Conservation (phyloP, 2,888 invertebrate species). For the Busseola fusca region DNA sequence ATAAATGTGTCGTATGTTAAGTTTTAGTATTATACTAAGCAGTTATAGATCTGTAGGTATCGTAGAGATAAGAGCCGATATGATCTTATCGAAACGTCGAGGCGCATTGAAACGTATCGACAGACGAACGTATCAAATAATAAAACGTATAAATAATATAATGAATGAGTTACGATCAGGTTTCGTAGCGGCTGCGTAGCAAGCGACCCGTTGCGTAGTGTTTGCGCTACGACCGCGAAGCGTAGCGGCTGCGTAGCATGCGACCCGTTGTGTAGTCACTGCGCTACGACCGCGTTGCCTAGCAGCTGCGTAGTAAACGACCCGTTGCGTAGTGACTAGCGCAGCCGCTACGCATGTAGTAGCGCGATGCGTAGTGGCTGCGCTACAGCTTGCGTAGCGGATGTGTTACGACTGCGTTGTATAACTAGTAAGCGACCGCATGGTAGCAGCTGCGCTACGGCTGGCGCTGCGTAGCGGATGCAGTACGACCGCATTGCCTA, state of each 20-base stretch:
- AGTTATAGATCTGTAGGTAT: too few species aligned
- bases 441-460: not conserved
- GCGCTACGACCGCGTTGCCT: not conserved
- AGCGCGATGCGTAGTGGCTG: not conserved
- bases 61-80: not conserved
- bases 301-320: not conserved
- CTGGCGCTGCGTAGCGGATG: not conserved
- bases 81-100: not conserved
- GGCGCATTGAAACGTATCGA: not conserved
- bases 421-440: not conserved
- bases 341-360: too few species aligned
- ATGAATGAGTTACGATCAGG: not conserved
- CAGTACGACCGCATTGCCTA: not conserved
- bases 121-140: not conserved
- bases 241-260: not conserved
- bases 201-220: not conserved
- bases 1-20: not conserved
- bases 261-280: not conserved
- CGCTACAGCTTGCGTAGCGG: not conserved
- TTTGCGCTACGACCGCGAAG: too few species aligned
- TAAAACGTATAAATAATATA: too few species aligned
- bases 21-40: not conserved
- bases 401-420: not conserved
- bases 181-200: not conserved
- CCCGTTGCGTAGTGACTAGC: not conserved